phyloP scores from a whole-genome alignment of 2,888 invertebrate genomes.

The Lasioglossum pauxillum region DNA sequence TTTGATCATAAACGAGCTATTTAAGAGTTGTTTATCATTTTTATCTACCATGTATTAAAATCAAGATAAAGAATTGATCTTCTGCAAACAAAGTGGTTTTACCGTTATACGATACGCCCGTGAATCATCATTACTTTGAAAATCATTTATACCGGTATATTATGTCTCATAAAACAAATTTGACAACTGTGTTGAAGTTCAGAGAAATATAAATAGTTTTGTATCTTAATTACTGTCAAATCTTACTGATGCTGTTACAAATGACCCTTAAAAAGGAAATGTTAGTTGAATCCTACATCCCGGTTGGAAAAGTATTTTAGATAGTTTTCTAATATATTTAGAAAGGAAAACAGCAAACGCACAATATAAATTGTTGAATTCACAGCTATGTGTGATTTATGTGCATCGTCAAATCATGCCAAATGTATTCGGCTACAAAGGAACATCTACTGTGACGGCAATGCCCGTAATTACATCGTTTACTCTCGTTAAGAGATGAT shows the following conservation, averaged over 20 bases:
- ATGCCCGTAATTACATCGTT: slow-evolving; percentile 59
- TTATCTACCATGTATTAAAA: slow-evolving; percentile 16
- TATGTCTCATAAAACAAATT: neutral
- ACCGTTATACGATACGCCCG: neutral
- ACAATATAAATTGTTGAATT: neutral
- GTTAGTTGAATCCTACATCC: neutral
- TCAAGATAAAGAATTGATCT: slow-evolving; percentile 34
- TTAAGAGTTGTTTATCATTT: neutral
- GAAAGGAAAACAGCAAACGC: neutral
- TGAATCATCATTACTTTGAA: neutral
- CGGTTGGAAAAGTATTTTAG: neutral
- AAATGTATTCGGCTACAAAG: slow-evolving; percentile 14
- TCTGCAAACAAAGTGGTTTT: neutral
- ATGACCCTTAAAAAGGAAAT: neutral
- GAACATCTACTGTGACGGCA: slow-evolving; percentile 29
- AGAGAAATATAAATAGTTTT: neutral
- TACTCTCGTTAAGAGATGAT: slow-evolving; percentile 59
- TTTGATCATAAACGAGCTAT: neutral
- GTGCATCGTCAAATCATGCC: slow-evolving; percentile 29
- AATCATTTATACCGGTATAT: neutral
- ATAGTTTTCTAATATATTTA: neutral
- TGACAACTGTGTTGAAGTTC: neutral
- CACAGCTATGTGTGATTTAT: neutral
- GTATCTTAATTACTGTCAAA: neutral
- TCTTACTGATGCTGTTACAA: neutral